Conservation (phyloP, 2,888 invertebrate genomes). For the Calephelis perditalis region DNA sequence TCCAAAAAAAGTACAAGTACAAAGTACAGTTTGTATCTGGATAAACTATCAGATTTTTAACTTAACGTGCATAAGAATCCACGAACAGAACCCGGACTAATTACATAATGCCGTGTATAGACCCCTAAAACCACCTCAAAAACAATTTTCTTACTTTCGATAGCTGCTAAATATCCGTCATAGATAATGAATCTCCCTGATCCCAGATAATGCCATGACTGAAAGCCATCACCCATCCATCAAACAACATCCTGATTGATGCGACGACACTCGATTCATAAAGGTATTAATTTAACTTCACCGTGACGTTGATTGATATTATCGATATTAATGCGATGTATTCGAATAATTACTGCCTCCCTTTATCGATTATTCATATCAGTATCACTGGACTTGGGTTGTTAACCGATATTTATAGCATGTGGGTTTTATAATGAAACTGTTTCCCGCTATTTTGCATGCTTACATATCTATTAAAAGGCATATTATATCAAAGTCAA, state of each 20-base stretch:
- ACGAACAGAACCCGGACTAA: too few species aligned
- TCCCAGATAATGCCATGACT: conserved; percentile 27
- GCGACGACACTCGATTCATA: conserved; percentile 42
- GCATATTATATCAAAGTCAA: too few species aligned
- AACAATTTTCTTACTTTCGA: too few species aligned
- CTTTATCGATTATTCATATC: conserved; percentile 30
- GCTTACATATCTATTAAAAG: too few species aligned
- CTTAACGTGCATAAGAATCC: too few species aligned
- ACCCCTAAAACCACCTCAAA: too few species aligned
- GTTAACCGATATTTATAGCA: conserved; percentile 14
- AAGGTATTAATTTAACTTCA: conserved; percentile 42
- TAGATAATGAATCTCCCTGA: conserved; percentile 7
- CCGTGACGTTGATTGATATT: conserved; percentile 41
- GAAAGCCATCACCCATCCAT: conserved; percentile 65
- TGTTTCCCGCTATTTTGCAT: neutral
- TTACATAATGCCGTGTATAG: too few species aligned
- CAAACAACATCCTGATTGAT: conserved; percentile 60
- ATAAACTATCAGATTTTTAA: too few species aligned
- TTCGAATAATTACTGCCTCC: conserved; percentile 35
- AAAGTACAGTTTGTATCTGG: too few species aligned
- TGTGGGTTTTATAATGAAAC: conserved; percentile 3
- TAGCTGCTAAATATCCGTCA: neutral
- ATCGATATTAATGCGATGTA: conserved; percentile 38
- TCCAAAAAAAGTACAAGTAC: too few species aligned
- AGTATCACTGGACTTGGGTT: conserved; percentile 29